These are phyloP conservation scores for Metopolophium dirhodum DNA, from an alignment of 1,140 invertebrate species.

Conservation along the genomic window DNA sequence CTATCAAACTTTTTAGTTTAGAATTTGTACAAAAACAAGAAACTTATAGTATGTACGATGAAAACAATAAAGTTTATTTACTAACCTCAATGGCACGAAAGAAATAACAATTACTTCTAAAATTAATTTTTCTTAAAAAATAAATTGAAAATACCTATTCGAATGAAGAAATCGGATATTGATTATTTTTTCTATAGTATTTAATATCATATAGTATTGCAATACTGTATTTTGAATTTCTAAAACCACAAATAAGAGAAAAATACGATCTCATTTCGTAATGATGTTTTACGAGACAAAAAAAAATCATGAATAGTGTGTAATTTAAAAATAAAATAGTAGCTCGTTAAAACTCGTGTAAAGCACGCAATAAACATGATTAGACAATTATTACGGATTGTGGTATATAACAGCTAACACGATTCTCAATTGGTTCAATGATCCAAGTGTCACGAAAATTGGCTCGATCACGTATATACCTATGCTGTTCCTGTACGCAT, in stretches of 20 bases:
- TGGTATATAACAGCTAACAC: background rate
- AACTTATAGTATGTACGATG: background rate
- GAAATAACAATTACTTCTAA: background rate
- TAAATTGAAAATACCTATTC: background rate
- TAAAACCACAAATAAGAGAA: background rate
- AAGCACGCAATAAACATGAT: background rate
- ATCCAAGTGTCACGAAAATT: slow-evolving; percentile 32
- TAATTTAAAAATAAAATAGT: slow-evolving; percentile 20
- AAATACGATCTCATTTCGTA: background rate
- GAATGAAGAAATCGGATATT: background rate
- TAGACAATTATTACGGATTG: slow-evolving; percentile 13
- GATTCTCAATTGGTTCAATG: slow-evolving; percentile 25
- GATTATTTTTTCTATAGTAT: background rate
- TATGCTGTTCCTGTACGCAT: background rate
- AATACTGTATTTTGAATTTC: background rate
- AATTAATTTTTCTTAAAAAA: background rate
- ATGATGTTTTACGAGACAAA: background rate
- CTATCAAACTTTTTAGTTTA: background rate
- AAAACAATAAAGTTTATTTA: background rate
- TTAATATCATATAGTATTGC: background rate
- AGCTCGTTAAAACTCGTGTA: background rate
- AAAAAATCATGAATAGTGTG: background rate
- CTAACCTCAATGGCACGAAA: background rate
- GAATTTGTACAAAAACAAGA: background rate
- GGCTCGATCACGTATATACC: background rate